Conservation (phyloP, 30 jellyfish, hydroid and myxozoan species). For the Chrysaora quinquecirrha region DNA sequence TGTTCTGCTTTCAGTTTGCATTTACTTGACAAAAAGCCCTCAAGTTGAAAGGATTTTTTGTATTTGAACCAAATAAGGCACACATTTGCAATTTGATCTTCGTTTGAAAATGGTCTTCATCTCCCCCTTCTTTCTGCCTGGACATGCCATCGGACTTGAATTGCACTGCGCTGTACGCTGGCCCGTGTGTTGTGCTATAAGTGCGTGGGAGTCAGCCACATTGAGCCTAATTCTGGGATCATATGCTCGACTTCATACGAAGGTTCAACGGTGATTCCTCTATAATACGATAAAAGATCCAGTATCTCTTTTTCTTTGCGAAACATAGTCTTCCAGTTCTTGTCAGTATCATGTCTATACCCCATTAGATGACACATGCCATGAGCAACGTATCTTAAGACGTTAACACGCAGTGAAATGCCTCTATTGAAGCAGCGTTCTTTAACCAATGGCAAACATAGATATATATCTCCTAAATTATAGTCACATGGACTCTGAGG, state of each 20-base stretch:
- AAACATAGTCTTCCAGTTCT: slow-evolving; percentile 61
- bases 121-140: no score
- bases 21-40: no score
- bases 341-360: slow-evolving; percentile 54
- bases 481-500: slow-evolving; percentile 55
- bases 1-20: no score
- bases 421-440: slow-evolving; percentile 38
- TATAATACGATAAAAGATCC: slow-evolving; percentile 26
- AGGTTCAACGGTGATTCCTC: slow-evolving; percentile 51
- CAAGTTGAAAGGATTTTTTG: no score
- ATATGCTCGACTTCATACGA: slow-evolving; percentile 51
- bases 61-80: no score
- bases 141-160: no score
- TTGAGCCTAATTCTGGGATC: slow-evolving; percentile 51
- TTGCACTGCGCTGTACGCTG: no score
- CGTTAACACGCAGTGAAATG: slow-evolving; percentile 26
- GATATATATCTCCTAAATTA: slow-evolving; percentile 69
- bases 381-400: slow-evolving; percentile 63
- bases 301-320: slow-evolving; percentile 53
- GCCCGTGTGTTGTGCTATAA: no score
- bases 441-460: slow-evolving; percentile 52
- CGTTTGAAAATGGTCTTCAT: no score
- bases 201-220: slow-evolving; percentile 54
- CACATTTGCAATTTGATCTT: no score
- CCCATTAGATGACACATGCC: slow-evolving; percentile 78